These are phyloP conservation scores for Orchesella cincta DNA, from an alignment of 1,140 invertebrate species.

Conservation along the genomic window DNA sequence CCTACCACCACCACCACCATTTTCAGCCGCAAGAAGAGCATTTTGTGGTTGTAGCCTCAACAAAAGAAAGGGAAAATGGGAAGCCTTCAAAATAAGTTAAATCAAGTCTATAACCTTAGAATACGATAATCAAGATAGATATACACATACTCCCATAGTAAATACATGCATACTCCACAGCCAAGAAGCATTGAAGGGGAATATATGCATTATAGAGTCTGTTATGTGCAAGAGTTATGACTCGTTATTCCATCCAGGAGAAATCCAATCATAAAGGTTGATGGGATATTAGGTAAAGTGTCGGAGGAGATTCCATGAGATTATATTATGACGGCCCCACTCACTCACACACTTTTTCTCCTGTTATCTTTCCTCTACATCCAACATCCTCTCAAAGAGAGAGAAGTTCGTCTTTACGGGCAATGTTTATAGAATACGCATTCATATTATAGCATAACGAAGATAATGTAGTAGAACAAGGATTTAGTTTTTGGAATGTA, in stretches of 20 bases:
- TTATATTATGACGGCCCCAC: slow-evolving; percentile 25
- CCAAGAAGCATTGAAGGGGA: neutral
- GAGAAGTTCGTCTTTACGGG: neutral
- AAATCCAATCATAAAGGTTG: slow-evolving; percentile 37
- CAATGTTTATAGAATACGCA: neutral
- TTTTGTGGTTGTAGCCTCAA: neutral
- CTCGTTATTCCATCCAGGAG: slow-evolving; percentile 27
- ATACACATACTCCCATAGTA: neutral
- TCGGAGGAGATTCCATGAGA: slow-evolving; percentile 24
- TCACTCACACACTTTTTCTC: neutral
- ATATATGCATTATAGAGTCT: neutral
- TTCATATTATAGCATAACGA: too few species aligned
- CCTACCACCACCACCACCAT: neutral
- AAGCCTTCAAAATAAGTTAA: neutral
- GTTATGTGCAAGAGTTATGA: slow-evolving; percentile 28
- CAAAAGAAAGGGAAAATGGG: neutral
- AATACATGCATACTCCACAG: neutral
- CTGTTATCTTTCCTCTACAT: slow-evolving; percentile 7
- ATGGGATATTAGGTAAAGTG: slow-evolving; percentile 37
- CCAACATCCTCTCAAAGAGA: neutral
- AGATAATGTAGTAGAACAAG: too few species aligned
- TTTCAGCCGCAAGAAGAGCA: neutral
- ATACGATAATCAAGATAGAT: slow-evolving; percentile 18
- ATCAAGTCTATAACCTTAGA: neutral
- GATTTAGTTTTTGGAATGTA: too few species aligned